These are phyloP conservation scores for Eristalis arbustorum DNA, from an alignment of 2,888 invertebrate species.

Conservation along the genomic window DNA sequence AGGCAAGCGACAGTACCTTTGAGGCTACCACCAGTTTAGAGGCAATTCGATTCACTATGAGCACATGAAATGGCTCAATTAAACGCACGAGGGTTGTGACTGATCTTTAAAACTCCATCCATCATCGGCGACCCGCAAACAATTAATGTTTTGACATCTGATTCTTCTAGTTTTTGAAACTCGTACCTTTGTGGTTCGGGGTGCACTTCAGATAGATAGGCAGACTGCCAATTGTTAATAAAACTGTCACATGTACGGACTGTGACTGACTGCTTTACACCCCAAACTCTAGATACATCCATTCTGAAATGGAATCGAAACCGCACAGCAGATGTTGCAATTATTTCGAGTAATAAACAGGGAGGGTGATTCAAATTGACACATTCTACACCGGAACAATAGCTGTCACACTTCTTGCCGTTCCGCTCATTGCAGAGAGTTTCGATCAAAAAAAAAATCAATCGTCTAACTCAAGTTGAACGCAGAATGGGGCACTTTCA, in stretches of 20 bases:
- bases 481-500: neutral
- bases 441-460: neutral
- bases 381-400: slow-evolving; percentile 61
- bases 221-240: slow-evolving; percentile 66
- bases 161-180: slow-evolving; percentile 55
- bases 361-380: slow-evolving; percentile 67
- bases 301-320: slow-evolving; percentile 52
- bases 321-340: slow-evolving; percentile 70
- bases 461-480: neutral
- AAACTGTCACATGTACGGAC: slow-evolving; percentile 50
- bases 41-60: slow-evolving; percentile 52
- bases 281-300: slow-evolving; percentile 11
- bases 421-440: slow-evolving; percentile 38
- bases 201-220: slow-evolving; percentile 22
- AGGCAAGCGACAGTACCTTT: slow-evolving; percentile 15
- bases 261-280: slow-evolving; percentile 26
- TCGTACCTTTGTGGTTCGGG: neutral
- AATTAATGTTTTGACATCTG: slow-evolving; percentile 67
- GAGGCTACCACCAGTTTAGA: slow-evolving; percentile 9
- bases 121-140: slow-evolving; percentile 68
- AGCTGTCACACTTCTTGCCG: slow-evolving; percentile 51
- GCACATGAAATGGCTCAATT: slow-evolving; percentile 64
- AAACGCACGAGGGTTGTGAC: slow-evolving; percentile 56
- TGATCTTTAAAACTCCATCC: slow-evolving; percentile 67
- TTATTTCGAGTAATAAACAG: slow-evolving; percentile 64